phyloP scores from a whole-genome alignment of 2,888 invertebrate genomes.

The Athrips mouffetella region DNA sequence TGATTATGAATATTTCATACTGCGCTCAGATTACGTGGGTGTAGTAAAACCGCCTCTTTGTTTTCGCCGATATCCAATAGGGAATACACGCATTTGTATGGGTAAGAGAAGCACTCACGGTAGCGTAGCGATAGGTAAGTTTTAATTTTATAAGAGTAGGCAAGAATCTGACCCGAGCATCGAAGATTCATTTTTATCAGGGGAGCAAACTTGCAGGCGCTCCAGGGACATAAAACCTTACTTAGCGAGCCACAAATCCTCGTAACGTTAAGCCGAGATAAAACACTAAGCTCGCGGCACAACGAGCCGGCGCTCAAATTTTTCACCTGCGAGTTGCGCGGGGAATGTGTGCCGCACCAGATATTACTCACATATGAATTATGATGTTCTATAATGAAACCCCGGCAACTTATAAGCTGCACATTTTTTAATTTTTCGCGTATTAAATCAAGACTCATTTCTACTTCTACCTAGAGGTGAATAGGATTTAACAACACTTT shows the following conservation, averaged over 20 bases:
- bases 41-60: conserved; percentile 12
- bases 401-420: conserved; percentile 46
- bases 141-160: conserved; percentile 17
- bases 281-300: conserved; percentile 73
- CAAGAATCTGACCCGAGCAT: conserved; percentile 16
- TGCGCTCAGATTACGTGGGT: conserved; percentile 11
- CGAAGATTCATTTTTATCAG: conserved; percentile 45
- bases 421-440: conserved; percentile 21
- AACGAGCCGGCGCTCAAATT: conserved; percentile 66
- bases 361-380: conserved; percentile 71
- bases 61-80: conserved; percentile 10
- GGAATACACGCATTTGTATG: conserved; percentile 5
- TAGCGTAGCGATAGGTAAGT: conserved; percentile 7
- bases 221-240: conserved; percentile 74
- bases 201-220: conserved; percentile 65
- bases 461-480: not conserved
- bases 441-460: conserved; percentile 9
- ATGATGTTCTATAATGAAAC: conserved; percentile 68
- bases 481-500: not conserved
- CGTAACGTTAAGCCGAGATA: conserved; percentile 77
- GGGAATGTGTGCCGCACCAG: conserved; percentile 56
- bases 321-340: conserved; percentile 66
- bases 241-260: conserved; percentile 77
- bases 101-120: not conserved
- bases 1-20: conserved; percentile 15